Evolutionary conservation across 1,140 invertebrate genomes (phyloP).

Genomic region (Camponotus pennsylvanicus): DNA sequence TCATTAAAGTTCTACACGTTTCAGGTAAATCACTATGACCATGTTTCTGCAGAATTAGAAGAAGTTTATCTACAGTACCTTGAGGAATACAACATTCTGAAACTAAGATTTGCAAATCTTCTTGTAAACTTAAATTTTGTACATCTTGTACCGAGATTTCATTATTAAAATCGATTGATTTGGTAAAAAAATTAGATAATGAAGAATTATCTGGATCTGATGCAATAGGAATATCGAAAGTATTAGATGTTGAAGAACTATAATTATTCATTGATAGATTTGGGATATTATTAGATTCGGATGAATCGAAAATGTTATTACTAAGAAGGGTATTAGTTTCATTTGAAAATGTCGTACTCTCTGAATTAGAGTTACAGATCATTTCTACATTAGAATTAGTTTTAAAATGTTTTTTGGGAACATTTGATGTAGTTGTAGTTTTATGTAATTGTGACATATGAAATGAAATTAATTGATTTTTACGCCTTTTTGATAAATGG

Average conservation of each 20-base stretch:
- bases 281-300: background rate
- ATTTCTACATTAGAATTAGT: conserved; percentile 7
- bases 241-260: background rate
- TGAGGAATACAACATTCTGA: conserved; percentile 7
- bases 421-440: background rate
- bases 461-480: background rate
- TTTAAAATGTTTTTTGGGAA: background rate
- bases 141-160: background rate
- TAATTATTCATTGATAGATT: background rate
- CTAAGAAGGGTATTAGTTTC: background rate
- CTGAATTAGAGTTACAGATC: background rate
- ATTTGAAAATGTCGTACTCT: background rate
- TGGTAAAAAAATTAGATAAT: background rate
- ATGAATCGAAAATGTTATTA: background rate
- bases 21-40: background rate
- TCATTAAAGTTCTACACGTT: conserved; percentile 11
- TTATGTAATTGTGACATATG: background rate
- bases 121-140: conserved; percentile 1
- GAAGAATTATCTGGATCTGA: background rate
- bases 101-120: conserved; percentile 20
- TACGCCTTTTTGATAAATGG: background rate
- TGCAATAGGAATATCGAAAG: background rate
- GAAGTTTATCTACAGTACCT: background rate
- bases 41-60: background rate
- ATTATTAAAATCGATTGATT: background rate